phyloP scores from a whole-genome alignment of 2,797 vertebrate genomes.

The Helarctos malayanus region DNA sequence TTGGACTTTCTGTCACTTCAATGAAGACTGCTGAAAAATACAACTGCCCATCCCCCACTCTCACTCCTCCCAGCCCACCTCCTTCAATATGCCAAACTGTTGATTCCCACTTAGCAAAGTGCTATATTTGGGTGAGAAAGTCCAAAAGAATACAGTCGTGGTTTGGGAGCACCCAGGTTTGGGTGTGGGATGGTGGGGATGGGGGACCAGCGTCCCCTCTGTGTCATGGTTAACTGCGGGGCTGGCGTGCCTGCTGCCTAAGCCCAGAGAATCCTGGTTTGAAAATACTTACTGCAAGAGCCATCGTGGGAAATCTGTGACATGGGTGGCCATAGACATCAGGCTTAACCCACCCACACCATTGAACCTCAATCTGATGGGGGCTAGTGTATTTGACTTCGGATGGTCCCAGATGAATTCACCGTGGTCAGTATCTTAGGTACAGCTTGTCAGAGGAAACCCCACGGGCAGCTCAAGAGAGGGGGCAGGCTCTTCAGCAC shows the following conservation, averaged over 20 bases:
- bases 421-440: neutral
- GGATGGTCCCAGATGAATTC: neutral
- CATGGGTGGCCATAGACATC: fast-evolving
- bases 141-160: fast-evolving
- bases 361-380: too few species aligned
- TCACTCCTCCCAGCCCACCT: neutral
- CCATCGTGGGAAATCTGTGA: neutral
- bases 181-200: neutral
- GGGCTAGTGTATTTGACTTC: neutral
- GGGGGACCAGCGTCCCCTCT: too few species aligned
- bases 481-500: neutral
- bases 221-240: neutral
- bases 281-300: neutral
- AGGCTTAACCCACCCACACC: too few species aligned
- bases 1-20: neutral
- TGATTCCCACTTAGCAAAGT: neutral
- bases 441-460: neutral
- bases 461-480: neutral
- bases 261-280: neutral
- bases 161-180: neutral
- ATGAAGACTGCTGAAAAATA: neutral
- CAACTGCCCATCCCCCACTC: neutral
- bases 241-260: neutral
- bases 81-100: neutral
- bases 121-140: neutral